phyloP scores from a whole-genome alignment of 2,113 vertebrate species.

The Pomatorhinus ruficollis region DNA sequence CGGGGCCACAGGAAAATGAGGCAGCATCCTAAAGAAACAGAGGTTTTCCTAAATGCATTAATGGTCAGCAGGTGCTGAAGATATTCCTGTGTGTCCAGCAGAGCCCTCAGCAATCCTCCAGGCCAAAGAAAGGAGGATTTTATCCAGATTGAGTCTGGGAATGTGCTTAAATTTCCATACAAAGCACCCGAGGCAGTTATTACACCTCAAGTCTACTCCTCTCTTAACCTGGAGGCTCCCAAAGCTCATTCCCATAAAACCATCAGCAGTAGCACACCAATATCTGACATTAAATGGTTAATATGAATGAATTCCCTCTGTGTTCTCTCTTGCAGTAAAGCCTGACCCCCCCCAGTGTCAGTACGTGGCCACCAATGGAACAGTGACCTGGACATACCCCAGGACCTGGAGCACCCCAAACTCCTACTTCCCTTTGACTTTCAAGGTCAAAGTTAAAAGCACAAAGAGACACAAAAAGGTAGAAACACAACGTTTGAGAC shows the following conservation, averaged over 20 bases:
- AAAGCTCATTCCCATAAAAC: background rate
- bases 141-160: background rate
- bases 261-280: background rate
- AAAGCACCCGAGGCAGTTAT: background rate
- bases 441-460: slow-evolving; percentile 53
- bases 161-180: background rate
- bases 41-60: background rate
- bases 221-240: background rate
- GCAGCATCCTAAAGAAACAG: background rate
- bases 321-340: slow-evolving; percentile 66
- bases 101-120: background rate
- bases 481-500: background rate
- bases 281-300: background rate
- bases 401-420: slow-evolving; percentile 74
- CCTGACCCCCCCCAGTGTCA: slow-evolving; percentile 69
- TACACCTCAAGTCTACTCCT: background rate
- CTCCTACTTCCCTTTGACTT: slow-evolving; percentile 76
- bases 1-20: background rate
- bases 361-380: slow-evolving; percentile 39
- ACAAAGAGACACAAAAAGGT: background rate
- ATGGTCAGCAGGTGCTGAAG: background rate
- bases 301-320: background rate
- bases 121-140: background rate
- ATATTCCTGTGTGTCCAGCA: background rate
- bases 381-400: slow-evolving; percentile 75